Percentiles rank a stretch among this genome's conserved stretches.
These are phyloP conservation scores for Ormyrus labotus DNA, from an alignment of 2,888 invertebrate genomes.

Conservation along the genomic window DNA sequence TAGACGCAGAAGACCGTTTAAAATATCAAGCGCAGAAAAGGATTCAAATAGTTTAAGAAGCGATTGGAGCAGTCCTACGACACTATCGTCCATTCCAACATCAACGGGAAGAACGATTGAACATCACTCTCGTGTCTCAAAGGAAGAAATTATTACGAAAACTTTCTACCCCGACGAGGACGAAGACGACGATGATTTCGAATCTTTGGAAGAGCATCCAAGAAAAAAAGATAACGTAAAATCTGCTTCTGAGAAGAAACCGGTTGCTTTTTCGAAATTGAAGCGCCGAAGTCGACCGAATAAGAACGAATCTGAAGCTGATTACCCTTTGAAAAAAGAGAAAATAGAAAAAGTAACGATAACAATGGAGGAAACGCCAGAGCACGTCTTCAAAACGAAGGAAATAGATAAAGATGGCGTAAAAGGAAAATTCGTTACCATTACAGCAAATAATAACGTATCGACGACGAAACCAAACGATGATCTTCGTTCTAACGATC, in stretches of 20 bases:
- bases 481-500: slow-evolving; percentile 14
- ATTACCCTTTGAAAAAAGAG: slow-evolving; percentile 54
- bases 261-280: background rate
- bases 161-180: slow-evolving; percentile 60
- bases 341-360: slow-evolving; percentile 62
- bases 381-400: slow-evolving; percentile 62
- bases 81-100: slow-evolving; percentile 30
- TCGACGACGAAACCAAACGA: background rate
- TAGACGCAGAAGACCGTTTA: slow-evolving; percentile 45
- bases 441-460: slow-evolving; percentile 61
- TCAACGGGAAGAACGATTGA: slow-evolving; percentile 61
- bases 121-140: slow-evolving; percentile 65
- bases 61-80: slow-evolving; percentile 1
- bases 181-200: slow-evolving; percentile 35
- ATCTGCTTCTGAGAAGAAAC: slow-evolving; percentile 13
- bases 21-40: background rate
- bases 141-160: slow-evolving; percentile 65
- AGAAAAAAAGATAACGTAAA: slow-evolving; percentile 9
- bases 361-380: slow-evolving; percentile 63
- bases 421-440: slow-evolving; percentile 62
- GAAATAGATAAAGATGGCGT: slow-evolving; percentile 64
- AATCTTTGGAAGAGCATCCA: background rate
- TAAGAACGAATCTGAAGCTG: slow-evolving; percentile 22
- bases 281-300: slow-evolving; percentile 14
- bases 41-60: background rate